Base-by-base conservation (phyloP, 2,888 invertebrate species). In the Calameuta pallipes region DNA sequence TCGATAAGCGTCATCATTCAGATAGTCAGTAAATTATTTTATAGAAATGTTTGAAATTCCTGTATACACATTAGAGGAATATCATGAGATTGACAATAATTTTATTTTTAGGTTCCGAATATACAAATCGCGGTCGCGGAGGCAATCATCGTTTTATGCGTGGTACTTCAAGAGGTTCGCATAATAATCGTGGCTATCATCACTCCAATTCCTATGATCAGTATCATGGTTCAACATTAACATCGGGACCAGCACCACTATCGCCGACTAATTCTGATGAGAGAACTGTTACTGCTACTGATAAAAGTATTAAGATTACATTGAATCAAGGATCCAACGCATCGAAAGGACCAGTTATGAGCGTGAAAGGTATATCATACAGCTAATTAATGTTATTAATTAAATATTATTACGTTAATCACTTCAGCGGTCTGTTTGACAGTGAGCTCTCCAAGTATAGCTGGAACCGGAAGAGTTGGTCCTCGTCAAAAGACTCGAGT, bases 401-500 rank as follows among this genome's bases (percentile, higher is more conserved):
- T 36, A 12, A 11, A 9, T 36, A 74, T 34, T 9, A 30, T 23
- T n/a, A 30, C 9, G 37, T 12, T 70, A 30, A 78, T 35, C 56
- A 30, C 11, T 56, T 56, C 56, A 15, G 23, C 23, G 6, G 23
- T 75, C 75, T 78, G 69, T 23, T 13, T 89, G 88, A 33, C 81
- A 92, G 92, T 92, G 35, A 91, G 90, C 79, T 87, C 91, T 34
- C 87, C 90, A 30, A 90, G 87, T 78, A 89, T 90, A 77, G 91
- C 90, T 76, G 92, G 92, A 37, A 91, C 92, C 23, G 92, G 92
- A 73, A 86, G 92, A 78, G 92, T 92, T 31, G 92, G 92, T 23
- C 92, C 92, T 71, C 88, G 92, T 33, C 92, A 92, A 80, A 89
- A 90, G 69, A 86, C 87, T 35, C 87, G 90, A 30, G 76, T 90